Evolutionary conservation across 2,113 vertebrate species (phyloP).

Genomic region (Pseudonaja textilis): DNA sequence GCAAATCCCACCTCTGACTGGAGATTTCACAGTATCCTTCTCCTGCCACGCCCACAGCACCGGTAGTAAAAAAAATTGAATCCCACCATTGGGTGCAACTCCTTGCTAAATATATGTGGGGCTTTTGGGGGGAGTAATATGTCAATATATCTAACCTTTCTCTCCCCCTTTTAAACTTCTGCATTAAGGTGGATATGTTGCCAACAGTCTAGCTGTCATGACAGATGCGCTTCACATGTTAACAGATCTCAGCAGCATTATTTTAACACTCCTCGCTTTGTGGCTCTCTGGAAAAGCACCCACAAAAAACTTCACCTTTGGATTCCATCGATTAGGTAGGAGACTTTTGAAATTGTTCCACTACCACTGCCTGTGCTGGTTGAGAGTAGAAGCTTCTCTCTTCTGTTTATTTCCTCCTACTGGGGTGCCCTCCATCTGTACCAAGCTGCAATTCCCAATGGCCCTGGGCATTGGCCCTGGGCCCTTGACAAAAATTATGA

Average conservation of each 20-base stretch:
- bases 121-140: background rate
- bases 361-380: background rate
- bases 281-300: conserved; percentile 93
- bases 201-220: conserved; percentile 97
- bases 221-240: conserved; percentile 96
- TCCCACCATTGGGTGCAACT: too few species aligned
- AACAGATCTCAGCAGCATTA: conserved; percentile 90
- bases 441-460: background rate
- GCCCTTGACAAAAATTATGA: background rate
- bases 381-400: background rate
- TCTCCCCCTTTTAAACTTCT: conserved; percentile 19
- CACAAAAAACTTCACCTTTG: conserved; percentile 90
- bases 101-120: background rate
- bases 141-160: conserved; percentile 30
- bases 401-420: background rate
- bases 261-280: conserved; percentile 91
- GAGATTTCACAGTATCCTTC: too few species aligned
- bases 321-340: conserved; percentile 93
- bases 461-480: too few species aligned
- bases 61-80: too few species aligned
- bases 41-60: too few species aligned
- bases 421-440: background rate
- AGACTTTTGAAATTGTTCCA: background rate
- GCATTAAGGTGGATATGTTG: conserved; percentile 87
- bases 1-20: too few species aligned